phyloP scores from a whole-genome alignment of 2,797 vertebrate genomes.

The Syngnathus rostellatus region DNA sequence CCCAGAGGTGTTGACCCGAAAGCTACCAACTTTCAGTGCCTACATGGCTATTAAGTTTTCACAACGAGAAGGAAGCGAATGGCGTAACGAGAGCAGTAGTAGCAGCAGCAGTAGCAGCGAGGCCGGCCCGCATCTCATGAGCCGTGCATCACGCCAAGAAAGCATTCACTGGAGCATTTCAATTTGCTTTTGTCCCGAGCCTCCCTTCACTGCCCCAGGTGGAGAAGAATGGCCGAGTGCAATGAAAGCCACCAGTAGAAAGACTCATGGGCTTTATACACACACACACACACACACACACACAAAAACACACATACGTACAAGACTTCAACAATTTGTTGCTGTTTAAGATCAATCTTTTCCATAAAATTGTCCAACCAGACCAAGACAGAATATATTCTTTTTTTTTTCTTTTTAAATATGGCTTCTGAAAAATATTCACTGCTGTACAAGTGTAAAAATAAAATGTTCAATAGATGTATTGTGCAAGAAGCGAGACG shows the following conservation, averaged over 20 bases:
- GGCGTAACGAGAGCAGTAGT: slow-evolving; percentile 12
- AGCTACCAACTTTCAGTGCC: neutral
- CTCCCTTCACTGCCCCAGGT: slow-evolving; percentile 62
- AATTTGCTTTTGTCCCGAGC: slow-evolving; percentile 69
- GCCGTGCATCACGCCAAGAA: slow-evolving; percentile 69
- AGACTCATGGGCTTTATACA: slow-evolving; percentile 50
- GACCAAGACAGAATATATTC: neutral
- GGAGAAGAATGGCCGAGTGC: slow-evolving; percentile 61
- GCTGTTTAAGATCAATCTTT: no score
- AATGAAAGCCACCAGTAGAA: slow-evolving; percentile 44
- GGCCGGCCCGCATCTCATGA: slow-evolving; percentile 59
- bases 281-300: slow-evolving; percentile 9
- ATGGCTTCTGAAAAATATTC: neutral
- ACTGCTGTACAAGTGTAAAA: neutral
- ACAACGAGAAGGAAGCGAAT: slow-evolving; percentile 7
- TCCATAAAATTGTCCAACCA: no score
- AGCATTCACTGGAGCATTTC: slow-evolving; percentile 73
- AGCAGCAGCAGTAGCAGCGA: slow-evolving; percentile 39
- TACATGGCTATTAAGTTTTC: neutral
- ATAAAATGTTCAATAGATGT: neutral
- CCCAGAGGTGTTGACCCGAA: neutral
- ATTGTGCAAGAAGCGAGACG: neutral
- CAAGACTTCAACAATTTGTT: no score
- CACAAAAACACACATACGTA: neutral
- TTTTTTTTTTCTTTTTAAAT: neutral